Evolutionary conservation across 2,113 vertebrate species (phyloP).

Genomic region (Entomyzon cyanotis): DNA sequence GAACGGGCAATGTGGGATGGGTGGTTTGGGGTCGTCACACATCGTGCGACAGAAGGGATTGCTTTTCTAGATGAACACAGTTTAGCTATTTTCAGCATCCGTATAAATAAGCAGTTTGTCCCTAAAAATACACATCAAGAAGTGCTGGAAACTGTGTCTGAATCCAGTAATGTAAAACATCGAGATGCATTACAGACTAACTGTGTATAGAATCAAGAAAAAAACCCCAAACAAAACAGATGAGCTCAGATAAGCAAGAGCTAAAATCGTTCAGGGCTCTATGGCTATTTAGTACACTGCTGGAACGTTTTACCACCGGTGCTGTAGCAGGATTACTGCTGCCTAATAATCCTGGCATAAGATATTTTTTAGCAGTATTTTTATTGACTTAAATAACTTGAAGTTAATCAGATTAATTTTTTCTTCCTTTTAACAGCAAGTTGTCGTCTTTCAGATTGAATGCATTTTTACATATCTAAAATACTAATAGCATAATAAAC

Average conservation of each 20-base stretch:
- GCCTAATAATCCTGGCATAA: neutral
- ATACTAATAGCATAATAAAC: neutral
- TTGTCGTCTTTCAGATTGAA: neutral
- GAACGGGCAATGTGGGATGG: fast-evolving
- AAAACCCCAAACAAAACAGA: no score
- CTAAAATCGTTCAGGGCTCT: neutral
- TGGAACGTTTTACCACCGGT: fast-evolving
- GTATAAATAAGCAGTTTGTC: neutral
- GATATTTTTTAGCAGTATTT: fast-evolving
- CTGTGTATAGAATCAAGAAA: neutral
- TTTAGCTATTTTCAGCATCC: neutral
- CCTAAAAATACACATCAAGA: neutral
- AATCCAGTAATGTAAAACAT: neutral
- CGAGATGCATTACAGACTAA: neutral
- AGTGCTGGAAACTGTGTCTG: neutral
- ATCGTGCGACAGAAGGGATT: neutral
- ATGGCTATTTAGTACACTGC: neutral
- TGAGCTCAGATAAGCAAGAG: neutral
- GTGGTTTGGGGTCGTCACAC: neutral
- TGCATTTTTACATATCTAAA: neutral
- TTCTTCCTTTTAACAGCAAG: neutral
- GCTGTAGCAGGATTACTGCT: neutral
- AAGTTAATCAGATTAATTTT: neutral
- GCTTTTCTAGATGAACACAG: neutral
- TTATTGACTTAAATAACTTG: neutral